phyloP scores from a whole-genome alignment of 2,797 vertebrate genomes.

The Zalophus californianus region DNA sequence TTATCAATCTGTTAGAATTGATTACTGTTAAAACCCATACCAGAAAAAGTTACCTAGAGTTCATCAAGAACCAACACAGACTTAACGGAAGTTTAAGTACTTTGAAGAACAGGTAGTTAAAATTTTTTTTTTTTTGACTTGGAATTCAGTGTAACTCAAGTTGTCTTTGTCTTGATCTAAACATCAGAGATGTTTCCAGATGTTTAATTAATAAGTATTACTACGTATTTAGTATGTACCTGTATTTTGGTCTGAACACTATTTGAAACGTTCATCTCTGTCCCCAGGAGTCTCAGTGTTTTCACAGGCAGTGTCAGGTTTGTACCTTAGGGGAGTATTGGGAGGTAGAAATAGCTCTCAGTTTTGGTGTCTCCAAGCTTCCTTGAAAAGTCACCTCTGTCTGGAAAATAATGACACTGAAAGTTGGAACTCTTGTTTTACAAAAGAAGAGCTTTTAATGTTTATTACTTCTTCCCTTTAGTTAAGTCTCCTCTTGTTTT shows the following conservation, averaged over 20 bases:
- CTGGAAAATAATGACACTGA: neutral
- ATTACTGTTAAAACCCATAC: neutral
- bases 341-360: neutral
- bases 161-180: conserved; percentile 38
- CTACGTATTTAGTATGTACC: neutral
- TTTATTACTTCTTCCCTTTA: conserved; percentile 81
- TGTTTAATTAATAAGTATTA: neutral
- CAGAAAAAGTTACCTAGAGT: neutral
- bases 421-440: conserved; percentile 19
- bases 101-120: conserved; percentile 12
- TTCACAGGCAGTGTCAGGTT: neutral
- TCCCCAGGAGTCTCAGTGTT: neutral
- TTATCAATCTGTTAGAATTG: neutral
- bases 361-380: neutral
- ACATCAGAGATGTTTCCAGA: conserved; percentile 23
- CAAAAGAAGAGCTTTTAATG: neutral
- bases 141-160: neutral
- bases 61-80: neutral
- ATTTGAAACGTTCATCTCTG: neutral
- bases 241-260: neutral
- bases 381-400: neutral
- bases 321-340: neutral
- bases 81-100: conserved; percentile 28
- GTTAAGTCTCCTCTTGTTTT: conserved; percentile 98
- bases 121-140: conserved; percentile 30